phyloP scores from a whole-genome alignment of 2,888 invertebrate species.

The Pandemis corylana region DNA sequence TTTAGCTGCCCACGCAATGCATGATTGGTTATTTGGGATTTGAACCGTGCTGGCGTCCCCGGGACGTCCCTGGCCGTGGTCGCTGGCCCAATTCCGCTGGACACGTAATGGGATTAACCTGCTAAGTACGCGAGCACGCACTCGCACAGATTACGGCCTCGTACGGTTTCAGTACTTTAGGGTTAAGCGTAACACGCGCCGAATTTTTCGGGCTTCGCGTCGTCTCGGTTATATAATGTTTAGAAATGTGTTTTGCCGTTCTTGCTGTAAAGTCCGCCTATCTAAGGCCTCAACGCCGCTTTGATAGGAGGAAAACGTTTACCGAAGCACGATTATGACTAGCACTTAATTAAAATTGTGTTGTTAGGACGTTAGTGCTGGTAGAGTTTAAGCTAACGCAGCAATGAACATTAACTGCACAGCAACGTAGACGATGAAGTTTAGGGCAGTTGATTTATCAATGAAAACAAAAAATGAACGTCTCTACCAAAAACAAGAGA shows the following conservation, averaged over 20 bases:
- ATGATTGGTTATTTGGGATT: conserved; percentile 10
- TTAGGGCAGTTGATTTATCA: too few species aligned
- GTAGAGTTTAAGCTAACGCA: too few species aligned
- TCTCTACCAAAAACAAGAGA: too few species aligned
- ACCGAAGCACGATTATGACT: not conserved
- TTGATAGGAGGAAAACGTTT: not conserved
- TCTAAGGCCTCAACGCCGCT: not conserved
- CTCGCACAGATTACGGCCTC: conserved; percentile 74
- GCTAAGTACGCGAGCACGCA: conserved; percentile 56
- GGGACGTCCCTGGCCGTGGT: conserved; percentile 7
- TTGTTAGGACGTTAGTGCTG: not conserved
- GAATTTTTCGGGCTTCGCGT: conserved; percentile 63
- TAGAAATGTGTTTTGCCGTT: conserved; percentile 11
- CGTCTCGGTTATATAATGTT: conserved; percentile 39
- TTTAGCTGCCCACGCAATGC: not conserved
- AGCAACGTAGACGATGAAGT: too few species aligned
- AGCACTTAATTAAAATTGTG: not conserved
- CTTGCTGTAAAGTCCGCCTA: not conserved
- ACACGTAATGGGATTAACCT: conserved; percentile 74
- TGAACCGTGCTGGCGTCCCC: not conserved
- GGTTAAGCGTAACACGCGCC: conserved; percentile 68
- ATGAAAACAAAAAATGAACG: too few species aligned
- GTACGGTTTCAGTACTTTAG: conserved; percentile 80
- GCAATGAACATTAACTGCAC: too few species aligned
- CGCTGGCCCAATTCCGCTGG: conserved; percentile 28